Conservation (phyloP, 2,888 invertebrate genomes). For the Ceratothoa steindachneri region DNA sequence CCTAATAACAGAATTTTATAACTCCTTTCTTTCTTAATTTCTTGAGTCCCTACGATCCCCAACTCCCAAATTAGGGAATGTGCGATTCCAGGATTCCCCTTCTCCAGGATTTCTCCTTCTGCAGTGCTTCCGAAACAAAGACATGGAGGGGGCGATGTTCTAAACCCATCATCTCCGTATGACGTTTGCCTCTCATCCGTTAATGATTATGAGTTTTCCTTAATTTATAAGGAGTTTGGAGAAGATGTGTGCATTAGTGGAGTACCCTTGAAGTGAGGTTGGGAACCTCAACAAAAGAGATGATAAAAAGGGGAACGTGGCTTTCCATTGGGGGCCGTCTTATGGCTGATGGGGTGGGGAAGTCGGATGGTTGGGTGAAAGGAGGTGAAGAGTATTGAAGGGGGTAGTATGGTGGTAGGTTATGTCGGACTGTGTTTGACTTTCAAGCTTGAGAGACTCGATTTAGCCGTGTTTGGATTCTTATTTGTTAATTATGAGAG, state of each 20-base stretch:
- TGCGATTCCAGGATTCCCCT: too few species aligned
- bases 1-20: too few species aligned
- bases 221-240: background rate
- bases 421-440: slow-evolving; percentile 12
- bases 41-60: too few species aligned
- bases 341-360: too few species aligned
- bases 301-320: slow-evolving; percentile 5
- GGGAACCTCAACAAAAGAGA: background rate
- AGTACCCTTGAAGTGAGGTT: background rate
- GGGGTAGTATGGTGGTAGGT: too few species aligned
- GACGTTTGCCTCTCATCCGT: slow-evolving; percentile 5
- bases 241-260: background rate
- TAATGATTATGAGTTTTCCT: slow-evolving; percentile 10
- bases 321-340: too few species aligned
- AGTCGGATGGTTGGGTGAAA: too few species aligned
- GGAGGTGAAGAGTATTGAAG: too few species aligned
- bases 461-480: slow-evolving; percentile 3
- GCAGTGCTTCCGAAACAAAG: background rate
- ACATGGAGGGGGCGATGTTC: background rate
- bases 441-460: slow-evolving; percentile 1
- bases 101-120: background rate
- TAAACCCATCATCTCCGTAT: background rate
- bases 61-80: too few species aligned
- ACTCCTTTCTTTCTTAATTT: too few species aligned
- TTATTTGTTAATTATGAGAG: background rate